Evolutionary conservation across 2,797 vertebrate species (phyloP).

Genomic region (Meda fulgida): DNA sequence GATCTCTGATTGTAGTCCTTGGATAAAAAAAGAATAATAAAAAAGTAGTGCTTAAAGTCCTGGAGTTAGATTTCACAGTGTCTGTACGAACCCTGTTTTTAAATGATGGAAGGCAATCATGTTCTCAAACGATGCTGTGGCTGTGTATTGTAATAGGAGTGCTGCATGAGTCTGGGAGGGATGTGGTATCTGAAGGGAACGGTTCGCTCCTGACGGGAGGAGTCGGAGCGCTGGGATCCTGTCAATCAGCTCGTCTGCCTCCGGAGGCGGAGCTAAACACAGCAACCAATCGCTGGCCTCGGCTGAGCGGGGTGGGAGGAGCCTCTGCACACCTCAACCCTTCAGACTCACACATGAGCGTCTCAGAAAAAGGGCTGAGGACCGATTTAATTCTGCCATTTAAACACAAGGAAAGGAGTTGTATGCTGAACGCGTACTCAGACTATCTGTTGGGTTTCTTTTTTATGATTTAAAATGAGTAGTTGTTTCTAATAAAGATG

Average conservation of each 20-base stretch:
- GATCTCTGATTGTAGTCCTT: no score
- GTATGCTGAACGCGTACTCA: constrained; percentile 34
- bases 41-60: no score
- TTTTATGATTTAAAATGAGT: constrained; percentile 50
- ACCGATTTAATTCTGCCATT: constrained; percentile 17
- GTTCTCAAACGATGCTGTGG: not conserved
- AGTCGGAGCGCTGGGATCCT: constrained; percentile 41
- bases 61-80: no score
- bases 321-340: constrained; percentile 61
- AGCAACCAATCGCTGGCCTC: constrained; percentile 67
- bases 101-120: no score
- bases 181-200: constrained; percentile 99
- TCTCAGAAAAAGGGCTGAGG: constrained; percentile 58
- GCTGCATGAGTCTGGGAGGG: constrained; percentile 90
- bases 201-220: constrained; percentile 89
- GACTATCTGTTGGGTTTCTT: constrained; percentile 50
- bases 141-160: constrained; percentile 80
- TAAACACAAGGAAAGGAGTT: not conserved
- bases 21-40: no score
- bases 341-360: constrained; percentile 51
- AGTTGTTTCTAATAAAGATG: constrained; percentile 54
- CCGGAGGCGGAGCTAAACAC: constrained; percentile 53
- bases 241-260: constrained; percentile 55
- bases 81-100: no score
- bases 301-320: constrained; percentile 55